phyloP scores from a whole-genome alignment of 2,797 vertebrate species.

The Taeniopygia guttata region DNA sequence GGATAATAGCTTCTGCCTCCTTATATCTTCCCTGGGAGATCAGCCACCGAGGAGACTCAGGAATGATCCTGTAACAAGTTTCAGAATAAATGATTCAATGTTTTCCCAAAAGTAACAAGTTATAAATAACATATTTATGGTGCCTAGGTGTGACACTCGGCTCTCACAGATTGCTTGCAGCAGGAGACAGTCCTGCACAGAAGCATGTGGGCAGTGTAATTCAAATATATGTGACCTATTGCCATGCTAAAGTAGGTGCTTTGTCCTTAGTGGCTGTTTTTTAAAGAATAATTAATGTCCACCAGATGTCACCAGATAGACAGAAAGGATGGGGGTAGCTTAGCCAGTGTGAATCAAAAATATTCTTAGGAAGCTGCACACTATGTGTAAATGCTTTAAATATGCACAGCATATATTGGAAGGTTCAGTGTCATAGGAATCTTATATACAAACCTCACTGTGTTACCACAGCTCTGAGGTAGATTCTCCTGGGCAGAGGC shows the following conservation, averaged over 20 bases:
- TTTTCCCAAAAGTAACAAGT: neutral
- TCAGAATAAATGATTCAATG: neutral
- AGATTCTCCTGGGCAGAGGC: neutral
- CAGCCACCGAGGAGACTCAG: conserved; percentile 94
- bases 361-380: neutral
- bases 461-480: neutral
- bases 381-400: neutral
- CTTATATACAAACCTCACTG: neutral
- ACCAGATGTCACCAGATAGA: neutral
- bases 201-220: neutral
- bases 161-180: neutral
- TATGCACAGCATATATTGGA: neutral
- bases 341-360: neutral
- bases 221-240: neutral
- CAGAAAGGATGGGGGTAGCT: neutral
- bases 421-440: neutral
- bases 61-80: conserved; percentile 83
- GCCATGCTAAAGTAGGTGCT: neutral
- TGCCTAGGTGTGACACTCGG: neutral
- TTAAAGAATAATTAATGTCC: neutral
- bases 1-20: conserved; percentile 87
- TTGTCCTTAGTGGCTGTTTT: neutral
- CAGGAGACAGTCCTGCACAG: neutral
- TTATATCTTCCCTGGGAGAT: conserved; percentile 84
- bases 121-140: neutral